Conservation (phyloP, 2,113 vertebrate species). For the Hemibagrus wyckioides region DNA sequence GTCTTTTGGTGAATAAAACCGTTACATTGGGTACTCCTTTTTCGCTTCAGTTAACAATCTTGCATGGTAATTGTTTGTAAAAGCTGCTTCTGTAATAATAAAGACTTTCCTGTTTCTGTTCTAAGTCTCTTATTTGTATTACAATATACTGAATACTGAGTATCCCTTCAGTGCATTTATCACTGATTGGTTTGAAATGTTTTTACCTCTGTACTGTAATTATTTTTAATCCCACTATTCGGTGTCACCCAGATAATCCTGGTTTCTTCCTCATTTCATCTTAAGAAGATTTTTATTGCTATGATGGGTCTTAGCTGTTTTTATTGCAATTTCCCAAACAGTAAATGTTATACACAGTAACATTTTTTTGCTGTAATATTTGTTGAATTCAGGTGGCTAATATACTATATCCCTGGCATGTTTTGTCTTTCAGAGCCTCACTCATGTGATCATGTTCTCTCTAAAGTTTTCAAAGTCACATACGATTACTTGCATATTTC, state of each 20-base stretch:
- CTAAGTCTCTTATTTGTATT: too few relatives aligned
- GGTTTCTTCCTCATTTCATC: background rate
- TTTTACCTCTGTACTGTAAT: background rate
- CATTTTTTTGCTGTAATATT: background rate
- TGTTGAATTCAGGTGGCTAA: background rate
- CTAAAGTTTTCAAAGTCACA: background rate
- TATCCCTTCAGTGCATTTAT: background rate
- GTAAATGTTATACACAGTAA: background rate
- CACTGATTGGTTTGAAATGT: background rate
- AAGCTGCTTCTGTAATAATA: background rate
- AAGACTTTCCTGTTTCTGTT: background rate
- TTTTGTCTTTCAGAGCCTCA: background rate
- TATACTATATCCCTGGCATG: background rate
- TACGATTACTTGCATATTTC: conserved; percentile 1
- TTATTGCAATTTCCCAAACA: background rate
- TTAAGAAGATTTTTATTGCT: background rate
- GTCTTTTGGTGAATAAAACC: too few relatives aligned
- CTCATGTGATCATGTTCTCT: background rate
- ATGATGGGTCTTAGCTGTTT: background rate
- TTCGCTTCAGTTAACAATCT: background rate
- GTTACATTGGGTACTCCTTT: background rate
- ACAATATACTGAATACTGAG: background rate
- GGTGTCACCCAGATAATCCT: background rate
- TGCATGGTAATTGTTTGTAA: background rate
- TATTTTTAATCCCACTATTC: background rate